Evolutionary conservation across 1,140 invertebrate genomes (phyloP).

Genomic region (Caligus rogercresseyi): DNA sequence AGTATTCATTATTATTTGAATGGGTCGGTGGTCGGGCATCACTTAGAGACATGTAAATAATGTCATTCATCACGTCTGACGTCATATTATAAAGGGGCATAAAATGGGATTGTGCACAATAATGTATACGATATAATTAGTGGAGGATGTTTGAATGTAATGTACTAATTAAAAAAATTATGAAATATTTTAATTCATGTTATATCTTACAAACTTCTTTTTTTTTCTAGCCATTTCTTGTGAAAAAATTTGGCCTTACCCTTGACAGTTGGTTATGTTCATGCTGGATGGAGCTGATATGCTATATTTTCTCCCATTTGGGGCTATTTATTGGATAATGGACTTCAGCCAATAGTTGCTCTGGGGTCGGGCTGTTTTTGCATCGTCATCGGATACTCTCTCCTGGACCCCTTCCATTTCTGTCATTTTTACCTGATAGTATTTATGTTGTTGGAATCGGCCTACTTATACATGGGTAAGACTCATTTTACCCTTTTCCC

Average conservation of each 20-base stretch:
- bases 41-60: too few species aligned
- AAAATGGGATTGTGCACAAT: too few species aligned
- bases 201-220: not conserved
- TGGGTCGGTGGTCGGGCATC: too few species aligned
- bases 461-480: not conserved
- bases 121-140: too few species aligned
- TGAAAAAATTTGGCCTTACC: conserved; percentile 39
- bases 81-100: too few species aligned
- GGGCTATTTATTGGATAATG: conserved; percentile 56
- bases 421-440: not conserved
- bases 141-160: too few species aligned
- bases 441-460: not conserved
- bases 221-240: not conserved
- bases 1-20: too few species aligned
- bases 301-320: conserved; percentile 57
- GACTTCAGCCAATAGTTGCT: conserved; percentile 32
- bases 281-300: conserved; percentile 70
- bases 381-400: not conserved
- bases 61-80: too few species aligned
- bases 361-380: not conserved
- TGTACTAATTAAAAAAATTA: too few species aligned
- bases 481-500: too few species aligned
- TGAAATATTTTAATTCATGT: too few species aligned
- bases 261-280: conserved; percentile 63
- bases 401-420: not conserved